These are phyloP conservation scores for Altica lythri DNA, from an alignment of 2,888 invertebrate genomes.

Conservation along the genomic window DNA sequence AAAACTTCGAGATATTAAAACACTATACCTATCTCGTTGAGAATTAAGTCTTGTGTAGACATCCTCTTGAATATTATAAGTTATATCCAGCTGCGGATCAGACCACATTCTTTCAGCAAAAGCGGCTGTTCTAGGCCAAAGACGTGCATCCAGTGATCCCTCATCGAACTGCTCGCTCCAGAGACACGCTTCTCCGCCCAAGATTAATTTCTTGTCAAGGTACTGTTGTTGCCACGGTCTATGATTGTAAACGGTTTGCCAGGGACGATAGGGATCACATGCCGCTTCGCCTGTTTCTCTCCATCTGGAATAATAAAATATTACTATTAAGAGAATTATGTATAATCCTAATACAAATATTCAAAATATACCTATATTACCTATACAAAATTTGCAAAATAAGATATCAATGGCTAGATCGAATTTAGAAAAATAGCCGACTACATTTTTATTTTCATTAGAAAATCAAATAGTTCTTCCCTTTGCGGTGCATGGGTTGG, in stretches of 20 bases:
- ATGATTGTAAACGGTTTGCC: slow-evolving; percentile 87
- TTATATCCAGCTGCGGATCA: slow-evolving; percentile 59
- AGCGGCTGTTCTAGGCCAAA: slow-evolving; percentile 84
- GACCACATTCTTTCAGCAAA: slow-evolving; percentile 81
- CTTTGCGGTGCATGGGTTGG: no score
- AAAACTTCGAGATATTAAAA: neutral
- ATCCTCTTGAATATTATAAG: slow-evolving; percentile 61
- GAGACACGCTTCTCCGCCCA: slow-evolving; percentile 81
- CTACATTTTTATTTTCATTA: no score
- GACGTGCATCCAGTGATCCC: slow-evolving; percentile 73
- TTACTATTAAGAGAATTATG: no score
- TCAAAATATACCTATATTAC: no score
- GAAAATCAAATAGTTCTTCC: no score
- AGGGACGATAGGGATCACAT: slow-evolving; percentile 84
- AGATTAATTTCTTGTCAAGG: slow-evolving; percentile 56
- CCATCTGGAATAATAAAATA: no score
- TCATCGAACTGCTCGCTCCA: slow-evolving; percentile 85
- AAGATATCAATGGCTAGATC: no score
- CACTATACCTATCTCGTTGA: slow-evolving; percentile 66
- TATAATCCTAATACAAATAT: no score
- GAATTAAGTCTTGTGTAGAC: slow-evolving; percentile 72
- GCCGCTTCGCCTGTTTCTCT: slow-evolving; percentile 81
- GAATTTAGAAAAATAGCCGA: no score
- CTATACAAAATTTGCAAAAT: no score
- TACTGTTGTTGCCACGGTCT: slow-evolving; percentile 70